These are phyloP conservation scores for Aspidiotus destructor DNA, from an alignment of 2,888 invertebrate genomes.

Conservation along the genomic window DNA sequence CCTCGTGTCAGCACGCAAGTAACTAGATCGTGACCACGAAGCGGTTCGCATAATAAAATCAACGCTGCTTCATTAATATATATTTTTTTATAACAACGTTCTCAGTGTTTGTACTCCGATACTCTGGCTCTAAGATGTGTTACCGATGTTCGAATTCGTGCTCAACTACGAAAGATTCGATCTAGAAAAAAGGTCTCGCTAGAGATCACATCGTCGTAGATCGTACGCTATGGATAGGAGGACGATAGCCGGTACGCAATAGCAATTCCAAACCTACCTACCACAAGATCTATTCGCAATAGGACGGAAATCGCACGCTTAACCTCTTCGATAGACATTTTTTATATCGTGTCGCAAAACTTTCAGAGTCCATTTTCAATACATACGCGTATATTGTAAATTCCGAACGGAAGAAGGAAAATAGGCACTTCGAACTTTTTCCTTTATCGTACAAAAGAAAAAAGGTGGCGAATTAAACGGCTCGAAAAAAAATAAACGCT, in stretches of 20 bases:
- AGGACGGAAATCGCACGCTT: no score
- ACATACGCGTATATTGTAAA: no score
- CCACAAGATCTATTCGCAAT: no score
- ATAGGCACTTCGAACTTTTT: no score
- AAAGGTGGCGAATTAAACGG: no score
- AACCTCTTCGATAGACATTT: no score
- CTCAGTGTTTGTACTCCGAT: background rate
- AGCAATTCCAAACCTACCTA: slow-evolving; percentile 2
- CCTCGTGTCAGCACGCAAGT: slow-evolving; percentile 4
- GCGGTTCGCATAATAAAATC: slow-evolving; percentile 4
- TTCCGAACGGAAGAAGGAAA: no score
- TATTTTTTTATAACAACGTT: background rate
- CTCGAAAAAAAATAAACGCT: no score
- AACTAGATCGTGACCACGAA: slow-evolving; percentile 2
- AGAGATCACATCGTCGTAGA: background rate
- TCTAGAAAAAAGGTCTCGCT: background rate
- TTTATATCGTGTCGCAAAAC: no score
- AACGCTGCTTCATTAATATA: background rate
- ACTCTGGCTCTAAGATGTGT: background rate
- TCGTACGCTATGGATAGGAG: background rate
- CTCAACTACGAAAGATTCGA: background rate
- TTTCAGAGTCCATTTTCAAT: no score
- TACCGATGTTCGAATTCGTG: slow-evolving; percentile 4
- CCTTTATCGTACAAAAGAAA: no score
- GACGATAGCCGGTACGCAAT: background rate